Percentiles rank a stretch among this genome's conserved stretches.
phyloP scores from a whole-genome alignment of 2,797 vertebrate species.

The Halcyon chelicuti region DNA sequence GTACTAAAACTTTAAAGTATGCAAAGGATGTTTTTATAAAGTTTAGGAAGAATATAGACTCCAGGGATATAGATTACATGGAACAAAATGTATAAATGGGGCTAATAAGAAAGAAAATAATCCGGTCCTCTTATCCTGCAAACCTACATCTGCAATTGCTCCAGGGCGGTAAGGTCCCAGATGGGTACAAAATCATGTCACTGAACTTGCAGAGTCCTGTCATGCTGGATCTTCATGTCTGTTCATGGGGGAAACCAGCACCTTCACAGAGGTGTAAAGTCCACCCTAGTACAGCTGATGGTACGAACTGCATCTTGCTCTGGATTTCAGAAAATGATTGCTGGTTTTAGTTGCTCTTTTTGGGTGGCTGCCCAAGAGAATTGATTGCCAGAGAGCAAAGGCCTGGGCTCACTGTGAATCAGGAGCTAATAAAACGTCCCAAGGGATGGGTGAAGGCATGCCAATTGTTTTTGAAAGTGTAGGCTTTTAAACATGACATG shows the following conservation, averaged over 20 bases:
- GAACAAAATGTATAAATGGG: background rate
- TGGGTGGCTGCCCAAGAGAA: constrained; percentile 65
- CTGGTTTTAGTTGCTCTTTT: constrained; percentile 36
- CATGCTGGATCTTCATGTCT: background rate
- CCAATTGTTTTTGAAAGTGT: background rate
- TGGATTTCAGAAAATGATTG: constrained; percentile 1
- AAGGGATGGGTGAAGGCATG: background rate
- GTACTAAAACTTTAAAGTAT: background rate
- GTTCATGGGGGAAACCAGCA: background rate
- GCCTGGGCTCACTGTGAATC: constrained; percentile 40
- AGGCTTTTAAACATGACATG: constrained; percentile 14
- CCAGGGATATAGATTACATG: background rate
- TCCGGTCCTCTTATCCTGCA: background rate
- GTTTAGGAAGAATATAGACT: background rate
- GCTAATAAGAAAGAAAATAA: background rate
- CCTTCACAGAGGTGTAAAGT: background rate
- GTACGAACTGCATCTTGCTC: background rate
- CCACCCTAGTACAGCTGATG: background rate
- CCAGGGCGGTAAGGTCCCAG: background rate
- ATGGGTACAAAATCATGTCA: background rate
- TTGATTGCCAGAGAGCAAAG: constrained; percentile 45
- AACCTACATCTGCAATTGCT: background rate
- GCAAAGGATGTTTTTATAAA: background rate
- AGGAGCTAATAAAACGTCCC: constrained; percentile 38
- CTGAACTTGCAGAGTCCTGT: background rate